These are phyloP conservation scores for Lynx canadensis DNA, from an alignment of 2,113 vertebrate genomes.

Conservation along the genomic window DNA sequence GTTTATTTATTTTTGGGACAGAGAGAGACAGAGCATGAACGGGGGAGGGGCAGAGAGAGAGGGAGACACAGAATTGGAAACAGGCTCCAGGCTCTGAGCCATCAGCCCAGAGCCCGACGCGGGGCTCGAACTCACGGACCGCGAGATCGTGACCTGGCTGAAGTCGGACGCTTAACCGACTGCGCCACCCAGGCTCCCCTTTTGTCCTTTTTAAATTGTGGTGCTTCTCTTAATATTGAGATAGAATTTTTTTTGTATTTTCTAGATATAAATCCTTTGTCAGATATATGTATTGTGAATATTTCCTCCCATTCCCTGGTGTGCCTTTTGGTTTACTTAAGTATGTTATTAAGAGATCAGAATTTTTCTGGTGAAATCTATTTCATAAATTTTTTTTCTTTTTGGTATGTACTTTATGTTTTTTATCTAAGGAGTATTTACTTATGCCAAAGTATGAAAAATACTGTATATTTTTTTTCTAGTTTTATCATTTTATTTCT, in stretches of 20 bases:
- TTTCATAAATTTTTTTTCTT: not conserved
- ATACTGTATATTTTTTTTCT: not conserved
- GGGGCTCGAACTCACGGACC: too few relatives aligned
- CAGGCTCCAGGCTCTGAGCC: too few relatives aligned
- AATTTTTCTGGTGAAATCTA: not conserved
- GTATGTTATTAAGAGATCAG: not conserved
- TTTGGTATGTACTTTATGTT: not conserved
- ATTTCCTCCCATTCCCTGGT: not conserved
- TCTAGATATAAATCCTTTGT: not conserved
- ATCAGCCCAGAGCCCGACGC: too few relatives aligned
- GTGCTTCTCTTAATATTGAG: not conserved
- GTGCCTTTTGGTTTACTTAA: not conserved
- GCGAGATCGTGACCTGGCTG: too few relatives aligned
- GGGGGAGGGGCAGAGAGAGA: too few relatives aligned
- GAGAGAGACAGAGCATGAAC: too few relatives aligned
- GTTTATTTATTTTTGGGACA: too few relatives aligned
- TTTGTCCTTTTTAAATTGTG: not conserved
- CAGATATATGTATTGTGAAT: not conserved
- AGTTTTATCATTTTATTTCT: not conserved
- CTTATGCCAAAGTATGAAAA: not conserved
- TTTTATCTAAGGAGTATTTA: not conserved
- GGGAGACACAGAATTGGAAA: too few relatives aligned
- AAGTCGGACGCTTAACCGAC: too few relatives aligned
- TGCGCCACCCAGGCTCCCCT: too few relatives aligned
- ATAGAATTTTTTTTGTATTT: not conserved